Percentiles rank a stretch among this genome's conserved stretches.
Evolutionary conservation across 2,797 vertebrate species (phyloP).

Genomic region (Amazona finschi): DNA sequence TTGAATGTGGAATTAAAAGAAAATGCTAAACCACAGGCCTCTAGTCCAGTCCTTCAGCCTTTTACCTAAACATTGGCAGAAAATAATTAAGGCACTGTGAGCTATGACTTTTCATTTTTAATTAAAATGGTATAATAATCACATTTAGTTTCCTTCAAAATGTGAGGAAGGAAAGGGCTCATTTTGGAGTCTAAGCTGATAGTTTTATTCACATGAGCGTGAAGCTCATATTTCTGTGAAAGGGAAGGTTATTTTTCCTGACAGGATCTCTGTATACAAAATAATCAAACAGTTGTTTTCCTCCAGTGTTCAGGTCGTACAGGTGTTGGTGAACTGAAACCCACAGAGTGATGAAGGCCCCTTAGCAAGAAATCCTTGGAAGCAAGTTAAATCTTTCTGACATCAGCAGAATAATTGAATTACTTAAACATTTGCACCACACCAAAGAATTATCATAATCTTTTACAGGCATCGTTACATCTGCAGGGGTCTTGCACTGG

Average conservation of each 20-base stretch:
- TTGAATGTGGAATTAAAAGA: neutral
- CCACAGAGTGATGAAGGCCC: neutral
- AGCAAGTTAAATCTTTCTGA: neutral
- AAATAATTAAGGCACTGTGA: neutral
- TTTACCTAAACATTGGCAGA: neutral
- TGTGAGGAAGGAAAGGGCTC: neutral
- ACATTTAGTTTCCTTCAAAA: neutral
- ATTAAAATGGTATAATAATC: neutral
- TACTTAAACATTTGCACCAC: neutral
- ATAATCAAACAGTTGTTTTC: neutral
- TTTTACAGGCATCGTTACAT: neutral
- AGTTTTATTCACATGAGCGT: neutral
- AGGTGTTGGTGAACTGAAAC: neutral
- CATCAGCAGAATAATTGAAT: neutral
- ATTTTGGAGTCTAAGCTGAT: neutral
- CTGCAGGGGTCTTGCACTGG: neutral
- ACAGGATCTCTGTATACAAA: neutral
- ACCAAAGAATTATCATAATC: fast-evolving
- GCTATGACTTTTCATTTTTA: neutral
- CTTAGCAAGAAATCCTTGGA: neutral
- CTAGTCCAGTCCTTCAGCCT: neutral
- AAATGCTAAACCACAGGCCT: neutral
- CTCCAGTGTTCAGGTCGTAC: neutral
- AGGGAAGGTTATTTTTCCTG: neutral
- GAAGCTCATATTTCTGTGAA: neutral